Evolutionary conservation across 2,888 invertebrate genomes (phyloP).

Genomic region (Temnothorax unifasciatus): DNA sequence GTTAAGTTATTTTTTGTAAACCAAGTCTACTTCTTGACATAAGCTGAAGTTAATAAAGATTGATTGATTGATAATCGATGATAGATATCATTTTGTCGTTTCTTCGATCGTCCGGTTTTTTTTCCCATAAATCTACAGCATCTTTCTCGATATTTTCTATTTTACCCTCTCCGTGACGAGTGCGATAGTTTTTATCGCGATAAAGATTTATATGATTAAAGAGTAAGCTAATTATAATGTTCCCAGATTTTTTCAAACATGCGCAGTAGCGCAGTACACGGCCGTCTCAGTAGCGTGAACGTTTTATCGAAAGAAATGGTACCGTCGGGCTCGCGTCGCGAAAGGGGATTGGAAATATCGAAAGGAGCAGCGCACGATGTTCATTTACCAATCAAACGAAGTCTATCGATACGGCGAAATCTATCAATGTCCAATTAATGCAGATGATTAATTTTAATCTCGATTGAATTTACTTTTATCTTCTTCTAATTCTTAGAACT

Average conservation of each 20-base stretch:
- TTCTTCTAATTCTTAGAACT: too few species aligned
- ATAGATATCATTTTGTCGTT: background rate
- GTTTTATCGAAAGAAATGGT: background rate
- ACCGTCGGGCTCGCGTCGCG: too few species aligned
- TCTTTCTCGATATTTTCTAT: background rate
- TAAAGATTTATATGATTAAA: background rate
- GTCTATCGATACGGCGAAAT: background rate
- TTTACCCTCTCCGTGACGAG: background rate
- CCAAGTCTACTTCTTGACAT: too few species aligned
- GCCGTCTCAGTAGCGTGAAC: background rate
- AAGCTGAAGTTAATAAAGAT: too few species aligned
- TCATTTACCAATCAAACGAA: background rate
- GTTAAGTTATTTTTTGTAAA: too few species aligned
- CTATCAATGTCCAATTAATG: background rate
- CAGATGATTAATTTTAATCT: too few species aligned
- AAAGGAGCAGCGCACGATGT: background rate
- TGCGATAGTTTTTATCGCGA: background rate
- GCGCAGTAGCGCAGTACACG: background rate
- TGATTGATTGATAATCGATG: too few species aligned
- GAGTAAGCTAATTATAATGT: background rate
- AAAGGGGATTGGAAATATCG: background rate
- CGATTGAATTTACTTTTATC: too few species aligned
- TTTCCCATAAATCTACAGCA: background rate
- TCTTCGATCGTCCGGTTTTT: background rate
- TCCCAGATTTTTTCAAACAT: conserved; percentile 17